Evolutionary conservation across 2,113 vertebrate species (phyloP).

Genomic region (Onychostoma macrolepis): DNA sequence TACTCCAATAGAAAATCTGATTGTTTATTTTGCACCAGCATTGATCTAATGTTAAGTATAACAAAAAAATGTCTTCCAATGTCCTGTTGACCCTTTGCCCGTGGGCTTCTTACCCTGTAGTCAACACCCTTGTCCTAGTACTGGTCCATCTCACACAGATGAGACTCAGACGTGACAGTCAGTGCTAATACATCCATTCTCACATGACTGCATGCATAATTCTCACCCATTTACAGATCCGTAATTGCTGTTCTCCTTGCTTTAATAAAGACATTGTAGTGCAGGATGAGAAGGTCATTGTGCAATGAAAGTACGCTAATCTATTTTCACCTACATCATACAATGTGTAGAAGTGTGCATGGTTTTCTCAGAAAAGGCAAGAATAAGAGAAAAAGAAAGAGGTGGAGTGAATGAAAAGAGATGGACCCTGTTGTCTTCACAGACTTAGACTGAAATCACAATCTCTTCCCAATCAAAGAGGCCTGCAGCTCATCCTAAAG

Average conservation of each 20-base stretch:
- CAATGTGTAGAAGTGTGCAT: not conserved
- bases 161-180: not conserved
- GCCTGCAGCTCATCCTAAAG: not conserved
- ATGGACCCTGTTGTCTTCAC: not conserved
- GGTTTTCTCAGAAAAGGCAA: not conserved
- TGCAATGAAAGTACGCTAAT: not conserved
- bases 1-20: not conserved
- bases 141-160: not conserved
- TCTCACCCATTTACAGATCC: constrained; percentile 13
- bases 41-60: not conserved
- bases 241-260: constrained; percentile 9
- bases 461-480: not conserved
- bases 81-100: not conserved
- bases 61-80: not conserved
- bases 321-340: constrained; percentile 22
- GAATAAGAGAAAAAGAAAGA: not conserved
- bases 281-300: not conserved
- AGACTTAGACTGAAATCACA: not conserved
- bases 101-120: not conserved
- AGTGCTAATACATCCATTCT: not conserved
- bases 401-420: not conserved
- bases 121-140: not conserved
- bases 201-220: not conserved
- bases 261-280: constrained; percentile 3
- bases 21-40: not conserved